Evolutionary conservation across 2,888 invertebrate species (phyloP).

Genomic region (Acanthosepion esculentum): DNA sequence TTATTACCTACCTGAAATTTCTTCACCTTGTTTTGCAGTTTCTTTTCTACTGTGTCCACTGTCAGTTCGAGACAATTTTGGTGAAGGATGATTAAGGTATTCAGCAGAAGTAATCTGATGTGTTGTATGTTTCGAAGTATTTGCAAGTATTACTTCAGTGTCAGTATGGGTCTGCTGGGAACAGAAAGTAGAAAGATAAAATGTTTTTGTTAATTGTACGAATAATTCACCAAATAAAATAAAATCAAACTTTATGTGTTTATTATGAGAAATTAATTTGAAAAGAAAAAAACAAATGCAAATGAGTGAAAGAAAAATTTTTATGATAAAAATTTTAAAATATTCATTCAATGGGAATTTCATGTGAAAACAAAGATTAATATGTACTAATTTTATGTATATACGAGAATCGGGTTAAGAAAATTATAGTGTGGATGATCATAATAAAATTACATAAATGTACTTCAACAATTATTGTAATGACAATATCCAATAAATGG

Average conservation of each 20-base stretch:
- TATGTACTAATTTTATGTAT: background rate
- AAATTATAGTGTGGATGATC: background rate
- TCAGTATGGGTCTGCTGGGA: background rate
- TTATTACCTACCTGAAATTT: background rate
- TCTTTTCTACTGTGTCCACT: constrained; percentile 7
- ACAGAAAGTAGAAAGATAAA: background rate
- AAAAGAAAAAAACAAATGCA: background rate
- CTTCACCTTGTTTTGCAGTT: background rate
- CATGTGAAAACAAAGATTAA: background rate
- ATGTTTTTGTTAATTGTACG: background rate
- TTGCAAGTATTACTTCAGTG: constrained; percentile 47
- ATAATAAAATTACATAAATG: background rate
- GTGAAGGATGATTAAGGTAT: background rate
- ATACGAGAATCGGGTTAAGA: no score
- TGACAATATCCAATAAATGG: no score
- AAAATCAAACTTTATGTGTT: background rate
- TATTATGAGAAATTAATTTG: background rate
- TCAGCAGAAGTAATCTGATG: background rate
- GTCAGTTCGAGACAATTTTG: background rate
- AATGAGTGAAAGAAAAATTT: background rate
- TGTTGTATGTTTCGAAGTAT: constrained; percentile 49
- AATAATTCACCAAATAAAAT: background rate
- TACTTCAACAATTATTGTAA: background rate
- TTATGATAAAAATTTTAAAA: background rate
- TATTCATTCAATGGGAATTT: background rate